Evolutionary conservation across 2,888 invertebrate genomes (phyloP), one percentile per base, ranked within the genome.

Genomic region (Tiphia femorata): DNA sequence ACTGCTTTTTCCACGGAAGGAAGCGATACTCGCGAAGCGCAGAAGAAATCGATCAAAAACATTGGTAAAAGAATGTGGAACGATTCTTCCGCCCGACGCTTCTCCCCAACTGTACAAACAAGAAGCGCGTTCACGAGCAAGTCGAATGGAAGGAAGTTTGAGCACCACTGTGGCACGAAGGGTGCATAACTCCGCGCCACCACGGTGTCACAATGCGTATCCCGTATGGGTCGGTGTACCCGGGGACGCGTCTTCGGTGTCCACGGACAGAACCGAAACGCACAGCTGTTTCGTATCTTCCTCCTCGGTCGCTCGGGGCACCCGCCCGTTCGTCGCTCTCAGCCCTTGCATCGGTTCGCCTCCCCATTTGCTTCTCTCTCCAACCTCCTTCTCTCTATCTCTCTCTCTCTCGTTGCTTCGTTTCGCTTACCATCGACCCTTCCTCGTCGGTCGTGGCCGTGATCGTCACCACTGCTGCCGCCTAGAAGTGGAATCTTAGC

Each of bases 261-360:
- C 54, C 60, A 51, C 49, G 55, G 14, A 63, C 68, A 64, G 65
- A 68, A 66, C 62, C 48, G 37, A n/a, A n/a, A n/a, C n/a, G 67
- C 69, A 73, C 78, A 79, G 75, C 77, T 77, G 76, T 75, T 73
- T 71, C 65, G 58, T 71, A 66, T 76, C 70, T 64, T 62, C 65
- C 69, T 73, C 64, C 64, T 61, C 61, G 35, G 27, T 53, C n/a
- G n/a, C n/a, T n/a, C n/a, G n/a, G n/a, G 40, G 38, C 27, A 56
- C 38, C 52, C 27, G 25, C 52, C 43, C 29, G 25, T 38, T 49
- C 57, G n/a, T 62, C 41, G 30, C 59, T 57, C 62, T 59, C 67
- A 67, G 62, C 62, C 66, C 70, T 55, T 50, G 53, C 64, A 61
- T 69, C 68, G 64, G 62, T 58, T 67, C 69, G 53, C 64, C 69